Evolutionary conservation across 2,888 invertebrate species (phyloP).

Genomic region (Thyatira batis): DNA sequence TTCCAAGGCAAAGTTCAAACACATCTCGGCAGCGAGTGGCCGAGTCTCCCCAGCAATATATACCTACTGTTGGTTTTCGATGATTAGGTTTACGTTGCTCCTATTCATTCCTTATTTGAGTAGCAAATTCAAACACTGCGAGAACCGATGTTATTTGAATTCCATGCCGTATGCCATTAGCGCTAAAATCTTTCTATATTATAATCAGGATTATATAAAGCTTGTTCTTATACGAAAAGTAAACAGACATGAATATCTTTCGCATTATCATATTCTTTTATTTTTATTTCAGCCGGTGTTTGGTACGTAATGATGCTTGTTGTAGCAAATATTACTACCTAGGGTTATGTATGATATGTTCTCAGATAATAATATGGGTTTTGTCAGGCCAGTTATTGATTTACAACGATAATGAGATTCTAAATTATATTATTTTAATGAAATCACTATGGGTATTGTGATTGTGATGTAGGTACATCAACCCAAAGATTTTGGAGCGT

Average conservation of each 20-base stretch:
- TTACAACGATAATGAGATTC: no score
- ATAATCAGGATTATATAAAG: neutral
- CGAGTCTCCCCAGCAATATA: conserved; percentile 22
- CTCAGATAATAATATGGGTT: no score
- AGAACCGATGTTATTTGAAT: conserved; percentile 27
- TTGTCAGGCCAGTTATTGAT: no score
- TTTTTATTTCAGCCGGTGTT: conserved; percentile 12
- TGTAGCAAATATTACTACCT: no score
- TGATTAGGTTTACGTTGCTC: conserved; percentile 62
- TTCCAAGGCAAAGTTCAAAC: conserved; percentile 38
- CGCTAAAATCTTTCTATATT: conserved; percentile 1
- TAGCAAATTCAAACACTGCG: conserved; percentile 44
- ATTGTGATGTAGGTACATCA: no score
- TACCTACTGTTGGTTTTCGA: conserved; percentile 60
- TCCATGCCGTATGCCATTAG: conserved; percentile 17
- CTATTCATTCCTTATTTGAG: conserved; percentile 46
- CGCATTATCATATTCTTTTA: conserved; percentile 13
- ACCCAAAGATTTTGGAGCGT: no score
- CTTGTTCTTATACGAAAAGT: neutral
- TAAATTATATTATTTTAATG: no score
- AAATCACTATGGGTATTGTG: no score
- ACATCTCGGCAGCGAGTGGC: conserved; percentile 41
- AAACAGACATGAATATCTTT: neutral
- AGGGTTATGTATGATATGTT: no score
- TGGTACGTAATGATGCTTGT: conserved; percentile 6